Conservation (phyloP, 92 coral and sea anemone species). For the Parazoanthus atlanticus region DNA sequence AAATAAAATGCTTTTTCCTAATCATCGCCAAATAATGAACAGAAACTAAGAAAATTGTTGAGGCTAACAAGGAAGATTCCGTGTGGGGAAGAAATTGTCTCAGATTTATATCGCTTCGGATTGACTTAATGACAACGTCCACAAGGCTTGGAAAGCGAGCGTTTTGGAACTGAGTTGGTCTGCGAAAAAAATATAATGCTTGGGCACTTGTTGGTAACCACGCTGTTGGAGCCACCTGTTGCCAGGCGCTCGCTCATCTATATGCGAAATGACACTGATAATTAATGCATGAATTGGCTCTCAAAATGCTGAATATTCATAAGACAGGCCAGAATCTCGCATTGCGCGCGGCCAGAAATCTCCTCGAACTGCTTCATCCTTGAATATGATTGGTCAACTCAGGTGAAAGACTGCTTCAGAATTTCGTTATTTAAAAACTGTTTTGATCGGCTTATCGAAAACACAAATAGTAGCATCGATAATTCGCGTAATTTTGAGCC, state of each 20-base stretch:
- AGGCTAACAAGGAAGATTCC: constrained; percentile 29
- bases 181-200: constrained; percentile 50
- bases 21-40: constrained; percentile 69
- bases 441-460: constrained; percentile 40
- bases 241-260: constrained; percentile 86
- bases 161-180: constrained; percentile 56
- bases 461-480: constrained; percentile 15
- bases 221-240: constrained; percentile 84
- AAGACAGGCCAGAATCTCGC: background rate
- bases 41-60: constrained; percentile 51
- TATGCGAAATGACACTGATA: constrained; percentile 83
- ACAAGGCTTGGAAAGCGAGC: constrained; percentile 45
- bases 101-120: constrained; percentile 35
- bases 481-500: background rate
- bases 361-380: constrained; percentile 9
- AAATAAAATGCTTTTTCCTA: constrained; percentile 61
- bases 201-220: constrained; percentile 60
- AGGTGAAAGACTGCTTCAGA: constrained; percentile 5
- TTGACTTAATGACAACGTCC: background rate
- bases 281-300: constrained; percentile 68
- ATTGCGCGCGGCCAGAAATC: constrained; percentile 34
- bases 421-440: constrained; percentile 30
- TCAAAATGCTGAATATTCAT: constrained; percentile 67
- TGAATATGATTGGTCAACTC: constrained; percentile 19
- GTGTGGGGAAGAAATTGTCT: constrained; percentile 38